Conservation (phyloP, 2,888 invertebrate species). For the Macrosoma leucophasiata region DNA sequence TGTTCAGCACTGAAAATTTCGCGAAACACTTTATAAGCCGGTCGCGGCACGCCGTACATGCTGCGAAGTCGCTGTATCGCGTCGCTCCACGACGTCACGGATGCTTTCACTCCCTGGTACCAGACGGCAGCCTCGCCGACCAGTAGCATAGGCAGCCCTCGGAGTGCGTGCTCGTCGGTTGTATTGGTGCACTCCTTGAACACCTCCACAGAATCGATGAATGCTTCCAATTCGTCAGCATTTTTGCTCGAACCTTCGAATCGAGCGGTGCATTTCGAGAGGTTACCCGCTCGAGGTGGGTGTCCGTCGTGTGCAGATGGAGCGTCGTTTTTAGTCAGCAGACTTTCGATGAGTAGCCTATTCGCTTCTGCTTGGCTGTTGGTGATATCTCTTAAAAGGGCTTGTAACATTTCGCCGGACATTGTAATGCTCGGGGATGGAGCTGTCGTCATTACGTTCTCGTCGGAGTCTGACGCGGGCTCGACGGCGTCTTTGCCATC, state of each 20-base stretch:
- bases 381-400: too few species aligned
- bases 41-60: conserved; percentile 11
- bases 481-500: too few species aligned
- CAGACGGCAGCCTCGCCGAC: conserved; percentile 17
- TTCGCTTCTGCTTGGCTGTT: too few species aligned
- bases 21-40: conserved; percentile 14
- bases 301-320: too few species aligned
- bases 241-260: conserved; percentile 7
- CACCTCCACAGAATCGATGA: conserved; percentile 14
- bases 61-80: conserved; percentile 13
- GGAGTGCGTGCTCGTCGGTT: conserved; percentile 17
- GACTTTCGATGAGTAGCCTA: too few species aligned
- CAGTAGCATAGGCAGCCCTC: conserved; percentile 19
- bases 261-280: conserved; percentile 12
- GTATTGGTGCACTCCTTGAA: conserved; percentile 20
- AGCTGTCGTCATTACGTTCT: too few species aligned
- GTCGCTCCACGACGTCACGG: conserved; percentile 10
- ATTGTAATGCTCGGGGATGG: too few species aligned
- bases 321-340: too few species aligned
- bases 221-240: conserved; percentile 18
- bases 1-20: conserved; percentile 8
- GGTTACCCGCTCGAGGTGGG: conserved; percentile 3
- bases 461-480: too few species aligned
- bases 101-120: conserved; percentile 11
- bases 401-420: too few species aligned